phyloP scores from a whole-genome alignment of 2,113 vertebrate species.

The Equus quagga region DNA sequence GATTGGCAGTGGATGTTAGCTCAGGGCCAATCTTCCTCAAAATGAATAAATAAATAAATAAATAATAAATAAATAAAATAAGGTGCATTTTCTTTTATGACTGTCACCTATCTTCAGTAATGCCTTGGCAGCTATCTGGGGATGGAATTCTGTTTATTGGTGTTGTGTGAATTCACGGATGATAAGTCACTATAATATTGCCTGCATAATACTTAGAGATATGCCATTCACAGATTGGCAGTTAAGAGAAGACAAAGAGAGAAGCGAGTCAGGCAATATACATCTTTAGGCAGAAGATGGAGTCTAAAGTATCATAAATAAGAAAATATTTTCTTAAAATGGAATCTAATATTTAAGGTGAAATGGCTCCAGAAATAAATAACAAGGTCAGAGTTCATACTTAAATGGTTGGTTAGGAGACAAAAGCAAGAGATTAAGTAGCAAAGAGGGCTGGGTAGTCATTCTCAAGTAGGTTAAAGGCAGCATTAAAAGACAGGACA shows the following conservation, averaged over 20 bases:
- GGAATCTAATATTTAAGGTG: neutral
- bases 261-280: neutral
- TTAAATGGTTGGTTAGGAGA: neutral
- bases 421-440: neutral
- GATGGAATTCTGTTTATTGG: neutral
- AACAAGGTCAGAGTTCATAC: neutral
- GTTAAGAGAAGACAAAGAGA: conserved; percentile 13
- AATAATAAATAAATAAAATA: no score
- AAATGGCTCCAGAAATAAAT: neutral
- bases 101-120: neutral
- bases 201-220: neutral
- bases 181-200: neutral
- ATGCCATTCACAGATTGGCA: neutral
- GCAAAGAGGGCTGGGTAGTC: neutral
- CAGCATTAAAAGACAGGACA: neutral
- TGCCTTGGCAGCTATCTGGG: neutral
- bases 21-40: no score
- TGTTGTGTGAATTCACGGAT: neutral
- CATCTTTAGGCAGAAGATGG: neutral
- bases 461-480: neutral
- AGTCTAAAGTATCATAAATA: neutral
- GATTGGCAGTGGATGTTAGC: no score
- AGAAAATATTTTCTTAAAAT: neutral
- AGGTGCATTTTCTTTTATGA: neutral
- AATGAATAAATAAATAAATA: no score